Conservation (phyloP, 2,888 invertebrate species). For the Lathronympha strigana region DNA sequence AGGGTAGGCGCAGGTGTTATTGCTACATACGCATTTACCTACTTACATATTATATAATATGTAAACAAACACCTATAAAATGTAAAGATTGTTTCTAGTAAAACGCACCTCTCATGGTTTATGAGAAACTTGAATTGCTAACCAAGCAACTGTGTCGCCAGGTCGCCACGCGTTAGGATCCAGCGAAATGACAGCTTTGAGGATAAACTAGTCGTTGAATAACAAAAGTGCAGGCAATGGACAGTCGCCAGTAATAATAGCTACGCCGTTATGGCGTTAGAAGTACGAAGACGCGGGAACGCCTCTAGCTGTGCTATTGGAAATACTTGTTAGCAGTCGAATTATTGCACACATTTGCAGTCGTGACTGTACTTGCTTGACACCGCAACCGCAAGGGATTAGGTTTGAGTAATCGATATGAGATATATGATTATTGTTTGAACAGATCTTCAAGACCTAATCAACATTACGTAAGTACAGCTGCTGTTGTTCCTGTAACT, state of each 20-base stretch:
- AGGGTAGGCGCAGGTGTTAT: not conserved
- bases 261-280: not conserved
- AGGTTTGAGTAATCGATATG: conserved; percentile 36
- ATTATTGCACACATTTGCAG: conserved; percentile 4
- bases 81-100: not conserved
- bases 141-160: conserved; percentile 26
- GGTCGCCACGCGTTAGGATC: conserved; percentile 2
- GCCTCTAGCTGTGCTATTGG: conserved; percentile 3
- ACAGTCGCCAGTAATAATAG: conserved; percentile 21
- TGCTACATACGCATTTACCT: not conserved
- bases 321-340: conserved; percentile 6
- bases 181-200: conserved; percentile 25
- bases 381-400: conserved; percentile 38
- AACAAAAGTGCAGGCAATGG: conserved; percentile 30
- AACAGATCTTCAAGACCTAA: not conserved
- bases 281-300: not conserved
- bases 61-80: not conserved
- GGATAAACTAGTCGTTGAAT: conserved; percentile 32
- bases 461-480: conserved; percentile 5
- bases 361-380: conserved; percentile 22
- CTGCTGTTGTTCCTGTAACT: not conserved
- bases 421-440: conserved; percentile 25
- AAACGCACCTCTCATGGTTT: conserved; percentile 19
- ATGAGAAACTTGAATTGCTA: conserved; percentile 20
- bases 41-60: not conserved